Base-by-base conservation (phyloP, 2,113 vertebrate species). In the Hucho hucho region DNA sequence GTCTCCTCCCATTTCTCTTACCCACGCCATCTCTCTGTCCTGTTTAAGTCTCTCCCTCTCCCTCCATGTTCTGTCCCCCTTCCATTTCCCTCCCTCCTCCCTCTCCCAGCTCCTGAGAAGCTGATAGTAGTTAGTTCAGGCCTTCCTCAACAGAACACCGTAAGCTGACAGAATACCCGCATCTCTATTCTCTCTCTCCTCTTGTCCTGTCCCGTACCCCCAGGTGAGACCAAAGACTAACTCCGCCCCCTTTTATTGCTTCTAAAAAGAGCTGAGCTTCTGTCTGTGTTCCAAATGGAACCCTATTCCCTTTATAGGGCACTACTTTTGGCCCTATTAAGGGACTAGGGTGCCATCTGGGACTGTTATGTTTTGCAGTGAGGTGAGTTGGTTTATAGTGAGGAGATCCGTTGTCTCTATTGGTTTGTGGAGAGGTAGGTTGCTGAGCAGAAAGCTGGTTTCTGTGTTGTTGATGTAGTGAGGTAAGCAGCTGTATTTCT, bases 361-460 rank as follows among this genome's bases (percentile, higher is more conserved):
- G 32, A 37, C 32, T 37, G 1, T 9, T 9, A 37, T 37, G 32
- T 43, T 43, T 11, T 43, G 37, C 37, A 43, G 37, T 43, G 37
- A 43, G 32, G 46, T 64, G 70, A 13, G 28, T 37, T 37, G 32
- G 32, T 37, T 7, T 37, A 37, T 37, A 37, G 32, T 37, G 32
- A 37, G 32, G 32, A 37, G 6, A 37, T 37, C 6, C 32, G 32
- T 79, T 85, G 32, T 43, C 37, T 43, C 83, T 84, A 81, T 78
- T 81, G 64, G 81, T 82, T 86, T 84, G 70, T 75, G 67, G 66
- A 64, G 68, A 75, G 70, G 56, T 73, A 18, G 69, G 69, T 2
- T 61, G 59, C 43, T 71, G 37, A 11, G 37, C 37, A 43, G 37
- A 43, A 43, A 43, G 37, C 7, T 9, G 37, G 37, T 43, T 43